Percentiles rank a stretch among this genome's conserved stretches.
Evolutionary conservation across 2,113 vertebrate genomes (phyloP).

Genomic region (Oryzias curvinotus): DNA sequence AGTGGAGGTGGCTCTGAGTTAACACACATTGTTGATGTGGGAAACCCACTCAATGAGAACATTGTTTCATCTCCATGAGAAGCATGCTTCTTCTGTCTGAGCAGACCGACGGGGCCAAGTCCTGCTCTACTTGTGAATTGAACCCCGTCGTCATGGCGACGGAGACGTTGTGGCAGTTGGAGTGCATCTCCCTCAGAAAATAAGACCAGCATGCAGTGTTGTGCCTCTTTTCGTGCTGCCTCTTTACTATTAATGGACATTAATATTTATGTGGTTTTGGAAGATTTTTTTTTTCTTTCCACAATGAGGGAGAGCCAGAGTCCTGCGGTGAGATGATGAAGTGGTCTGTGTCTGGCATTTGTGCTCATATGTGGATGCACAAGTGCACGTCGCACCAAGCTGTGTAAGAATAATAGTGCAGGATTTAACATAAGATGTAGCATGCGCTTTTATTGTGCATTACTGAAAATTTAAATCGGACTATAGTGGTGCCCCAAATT

Average conservation of each 20-base stretch:
- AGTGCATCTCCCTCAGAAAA: conserved; percentile 62
- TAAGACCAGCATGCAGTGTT: conserved; percentile 51
- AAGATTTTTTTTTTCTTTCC: conserved; percentile 39
- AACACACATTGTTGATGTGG: conserved; percentile 24
- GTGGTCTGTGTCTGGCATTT: conserved; percentile 50
- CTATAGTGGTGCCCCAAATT: conserved; percentile 17
- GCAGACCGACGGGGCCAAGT: conserved; percentile 46
- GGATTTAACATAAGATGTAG: conserved; percentile 15
- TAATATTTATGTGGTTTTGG: conserved; percentile 71
- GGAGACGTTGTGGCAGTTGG: conserved; percentile 59
- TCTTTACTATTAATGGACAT: conserved; percentile 77
- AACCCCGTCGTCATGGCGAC: conserved; percentile 76
- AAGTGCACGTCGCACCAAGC: conserved; percentile 18
- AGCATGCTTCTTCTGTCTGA: conserved; percentile 43
- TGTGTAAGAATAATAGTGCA: conserved; percentile 27
- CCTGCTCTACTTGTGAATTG: conserved; percentile 46
- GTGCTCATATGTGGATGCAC: conserved; percentile 24
- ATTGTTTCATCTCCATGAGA: conserved; percentile 24
- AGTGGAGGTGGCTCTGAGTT: conserved; percentile 19
- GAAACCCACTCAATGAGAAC: conserved; percentile 21
- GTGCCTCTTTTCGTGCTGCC: conserved; percentile 53
- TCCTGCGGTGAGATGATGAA: conserved; percentile 69
- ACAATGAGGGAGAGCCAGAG: conserved; percentile 37
- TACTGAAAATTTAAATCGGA: conserved; percentile 19
- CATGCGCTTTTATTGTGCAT: conserved; percentile 20